These are phyloP conservation scores for Heteromormyrus szaboi DNA, from an alignment of 2,797 vertebrate genomes.

Conservation along the genomic window DNA sequence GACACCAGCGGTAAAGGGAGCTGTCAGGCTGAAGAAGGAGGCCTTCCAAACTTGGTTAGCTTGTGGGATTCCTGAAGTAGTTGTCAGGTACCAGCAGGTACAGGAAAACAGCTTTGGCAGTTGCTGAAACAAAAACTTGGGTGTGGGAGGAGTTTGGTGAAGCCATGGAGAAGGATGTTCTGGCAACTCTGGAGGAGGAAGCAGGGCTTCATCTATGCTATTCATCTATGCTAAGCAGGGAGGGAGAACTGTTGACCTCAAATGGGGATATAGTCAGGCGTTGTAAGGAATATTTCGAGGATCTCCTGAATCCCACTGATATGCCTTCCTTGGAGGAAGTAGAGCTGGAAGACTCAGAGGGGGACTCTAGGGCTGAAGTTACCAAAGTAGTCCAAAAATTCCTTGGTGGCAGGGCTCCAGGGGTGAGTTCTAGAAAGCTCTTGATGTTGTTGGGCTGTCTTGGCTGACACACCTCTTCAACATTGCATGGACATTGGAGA, in stretches of 20 bases:
- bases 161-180: background rate
- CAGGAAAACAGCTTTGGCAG: background rate
- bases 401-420: background rate
- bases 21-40: background rate
- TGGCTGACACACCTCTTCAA: background rate
- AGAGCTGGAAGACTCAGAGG: background rate
- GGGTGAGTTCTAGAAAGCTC: background rate
- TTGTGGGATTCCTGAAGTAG: background rate
- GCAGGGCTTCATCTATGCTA: background rate
- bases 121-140: background rate
- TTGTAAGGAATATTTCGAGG: background rate
- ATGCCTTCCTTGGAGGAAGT: background rate
- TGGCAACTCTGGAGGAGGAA: background rate
- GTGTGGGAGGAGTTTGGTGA: background rate
- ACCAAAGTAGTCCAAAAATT: background rate
- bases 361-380: background rate
- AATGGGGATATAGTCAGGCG: background rate
- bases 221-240: background rate
- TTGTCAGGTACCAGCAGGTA: background rate
- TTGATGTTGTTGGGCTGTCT: background rate
- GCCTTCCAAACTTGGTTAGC: background rate
- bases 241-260: background rate
- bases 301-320: background rate
- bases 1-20: background rate
- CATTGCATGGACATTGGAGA: background rate